Evolutionary conservation across 92 coral and sea anemone genomes (phyloP).

Genomic region (Montipora capitata): DNA sequence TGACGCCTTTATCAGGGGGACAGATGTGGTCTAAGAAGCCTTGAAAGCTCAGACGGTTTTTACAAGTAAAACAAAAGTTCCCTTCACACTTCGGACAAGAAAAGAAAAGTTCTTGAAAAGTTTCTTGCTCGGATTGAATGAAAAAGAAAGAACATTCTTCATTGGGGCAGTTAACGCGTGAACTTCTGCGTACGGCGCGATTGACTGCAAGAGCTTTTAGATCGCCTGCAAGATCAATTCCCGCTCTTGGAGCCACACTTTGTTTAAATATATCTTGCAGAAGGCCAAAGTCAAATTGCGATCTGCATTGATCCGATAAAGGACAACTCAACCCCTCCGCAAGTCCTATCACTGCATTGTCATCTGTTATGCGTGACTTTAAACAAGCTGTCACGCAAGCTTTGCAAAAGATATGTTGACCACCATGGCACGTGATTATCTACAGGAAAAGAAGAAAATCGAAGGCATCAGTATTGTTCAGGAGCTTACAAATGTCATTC

Average conservation of each 20-base stretch:
- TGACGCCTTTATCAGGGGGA: slow-evolving; percentile 14
- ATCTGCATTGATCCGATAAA: slow-evolving; percentile 2
- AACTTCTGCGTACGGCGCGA: slow-evolving; percentile 23
- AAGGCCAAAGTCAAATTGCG: slow-evolving; percentile 21
- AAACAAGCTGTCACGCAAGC: slow-evolving; percentile 11
- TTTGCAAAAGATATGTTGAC: slow-evolving; percentile 32
- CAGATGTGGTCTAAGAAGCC: slow-evolving; percentile 74
- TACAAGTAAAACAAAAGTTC: slow-evolving; percentile 68
- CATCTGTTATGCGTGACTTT: neutral
- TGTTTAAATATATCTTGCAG: slow-evolving; percentile 23
- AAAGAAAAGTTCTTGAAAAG: slow-evolving; percentile 51
- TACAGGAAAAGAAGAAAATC: neutral
- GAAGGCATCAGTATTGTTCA: too few relatives aligned
- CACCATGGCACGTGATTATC: slow-evolving; percentile 30
- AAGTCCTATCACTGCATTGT: neutral
- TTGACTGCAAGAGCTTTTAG: slow-evolving; percentile 9
- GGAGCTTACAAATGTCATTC: too few relatives aligned
- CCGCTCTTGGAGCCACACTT: too few relatives aligned
- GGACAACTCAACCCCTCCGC: slow-evolving; percentile 25
- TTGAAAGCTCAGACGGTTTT: slow-evolving; percentile 59
- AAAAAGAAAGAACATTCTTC: slow-evolving; percentile 37
- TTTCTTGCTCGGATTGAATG: slow-evolving; percentile 4
- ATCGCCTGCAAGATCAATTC: neutral
- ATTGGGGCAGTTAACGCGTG: slow-evolving; percentile 53
- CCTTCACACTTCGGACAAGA: slow-evolving; percentile 54